Evolutionary conservation across 2,113 vertebrate species (phyloP), one percentile per base, ranked within the genome.

Genomic region (Ceyx melanurus): DNA sequence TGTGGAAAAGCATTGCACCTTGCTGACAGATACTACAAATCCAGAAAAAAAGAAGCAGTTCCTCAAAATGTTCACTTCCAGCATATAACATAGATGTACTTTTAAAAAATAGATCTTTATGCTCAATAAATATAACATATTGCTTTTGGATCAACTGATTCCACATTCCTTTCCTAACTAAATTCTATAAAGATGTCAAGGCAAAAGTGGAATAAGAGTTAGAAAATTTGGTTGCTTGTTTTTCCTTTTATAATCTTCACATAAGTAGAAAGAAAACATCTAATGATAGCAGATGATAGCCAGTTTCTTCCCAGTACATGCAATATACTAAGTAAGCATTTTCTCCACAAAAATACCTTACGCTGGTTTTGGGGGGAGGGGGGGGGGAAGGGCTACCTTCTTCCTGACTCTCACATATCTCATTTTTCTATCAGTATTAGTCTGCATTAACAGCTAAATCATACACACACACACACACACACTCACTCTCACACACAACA

Each of bases 381-480:
- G 19, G 89, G 94, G 92, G 90, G 94, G 95, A 82, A 94, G 94
- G 93, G 93, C 88, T 80, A 88, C 72, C 92, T 91, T 70, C 86
- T n/a, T 76, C 70, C 81, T 79, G 31, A 64, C 85, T 96, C 95
- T 95, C 75, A 21, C 89, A 97, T 97, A 97, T 97, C 96, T 97
- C 96, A 95, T 97, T 98, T 97, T 97, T 97, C 97, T 92, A 95
- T 97, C 97, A 96, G 96, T 97, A 98, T 98, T 98, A 98, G 97
- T 94, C 96, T 98, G 97, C 97, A 97, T 98, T 98, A 98, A 97
- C 97, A 98, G 97, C 98, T 98, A 98, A 96, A 98, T 98, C 98
- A 97, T 98, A 51, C 98, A 97, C 97, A 97, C 98, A 97, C 97
- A 97, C 98, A 97, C 98, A 95, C 91, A 98, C 97, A 93, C 97